Evolutionary conservation across 2,113 vertebrate genomes (phyloP).

Genomic region (Oncorhynchus clarkii): DNA sequence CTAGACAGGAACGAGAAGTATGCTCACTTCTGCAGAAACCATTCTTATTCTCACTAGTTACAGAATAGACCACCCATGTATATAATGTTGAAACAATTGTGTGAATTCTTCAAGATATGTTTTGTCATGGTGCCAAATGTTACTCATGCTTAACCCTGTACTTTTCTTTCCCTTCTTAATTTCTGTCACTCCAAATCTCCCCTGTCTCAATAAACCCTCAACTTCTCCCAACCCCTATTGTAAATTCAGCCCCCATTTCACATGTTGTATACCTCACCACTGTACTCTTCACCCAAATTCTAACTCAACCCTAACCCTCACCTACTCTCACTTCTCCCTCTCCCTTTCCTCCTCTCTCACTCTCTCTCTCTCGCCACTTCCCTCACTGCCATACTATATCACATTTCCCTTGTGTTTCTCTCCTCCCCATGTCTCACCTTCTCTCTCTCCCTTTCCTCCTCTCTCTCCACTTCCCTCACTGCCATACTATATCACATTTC

Average conservation of each 20-base stretch:
- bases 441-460: no score
- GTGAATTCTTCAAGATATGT: constrained; percentile 60
- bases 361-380: background rate
- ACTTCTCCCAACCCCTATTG: background rate
- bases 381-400: background rate
- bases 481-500: background rate
- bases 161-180: constrained; percentile 39
- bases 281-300: no score
- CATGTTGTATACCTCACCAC: background rate
- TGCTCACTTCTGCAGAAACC: constrained; percentile 42
- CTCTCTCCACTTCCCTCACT: background rate
- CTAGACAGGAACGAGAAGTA: constrained; percentile 37
- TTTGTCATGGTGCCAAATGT: constrained; percentile 54
- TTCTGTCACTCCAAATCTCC: background rate
- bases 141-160: background rate
- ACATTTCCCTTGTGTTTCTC: background rate
- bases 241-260: background rate
- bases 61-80: constrained; percentile 65
- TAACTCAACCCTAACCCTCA: no score
- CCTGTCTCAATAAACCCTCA: background rate
- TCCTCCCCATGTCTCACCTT: no score
- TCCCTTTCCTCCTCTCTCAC: constrained; percentile 17
- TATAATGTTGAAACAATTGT: constrained; percentile 56
- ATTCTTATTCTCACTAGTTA: constrained; percentile 56
- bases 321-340: background rate